Evolutionary conservation across 2,888 invertebrate species (phyloP).

Genomic region (Thymelicus sylvestris): DNA sequence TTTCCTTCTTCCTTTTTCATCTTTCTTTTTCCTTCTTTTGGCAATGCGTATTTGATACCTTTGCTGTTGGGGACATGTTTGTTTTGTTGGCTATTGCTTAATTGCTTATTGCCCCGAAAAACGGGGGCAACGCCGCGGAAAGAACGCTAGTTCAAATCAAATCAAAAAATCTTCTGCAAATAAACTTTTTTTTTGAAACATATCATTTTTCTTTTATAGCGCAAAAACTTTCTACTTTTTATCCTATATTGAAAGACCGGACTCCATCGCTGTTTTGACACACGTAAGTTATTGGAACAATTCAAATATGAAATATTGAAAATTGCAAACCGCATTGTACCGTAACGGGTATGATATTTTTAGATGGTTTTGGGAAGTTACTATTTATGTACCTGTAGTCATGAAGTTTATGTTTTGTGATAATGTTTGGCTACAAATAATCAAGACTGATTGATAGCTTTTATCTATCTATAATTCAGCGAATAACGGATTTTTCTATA

Average conservation of each 20-base stretch:
- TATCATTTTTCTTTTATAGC: conserved; percentile 8
- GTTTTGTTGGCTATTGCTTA: no score
- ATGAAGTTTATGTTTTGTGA: not conserved
- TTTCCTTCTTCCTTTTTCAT: no score
- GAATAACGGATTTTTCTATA: no score
- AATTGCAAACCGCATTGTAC: conserved; percentile 22
- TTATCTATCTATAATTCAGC: no score
- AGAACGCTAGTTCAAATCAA: no score
- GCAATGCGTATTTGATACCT: no score
- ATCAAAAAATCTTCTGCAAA: conserved; percentile 21
- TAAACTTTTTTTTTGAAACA: conserved; percentile 22
- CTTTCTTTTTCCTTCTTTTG: no score
- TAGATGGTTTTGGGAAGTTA: conserved; percentile 1
- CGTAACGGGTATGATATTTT: not conserved
- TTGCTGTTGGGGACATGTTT: no score
- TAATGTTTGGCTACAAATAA: not conserved
- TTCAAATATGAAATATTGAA: conserved; percentile 63
- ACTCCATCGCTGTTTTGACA: conserved; percentile 61
- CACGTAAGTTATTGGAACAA: conserved; percentile 63
- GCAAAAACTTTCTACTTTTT: conserved; percentile 12
- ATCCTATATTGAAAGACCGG: conserved; percentile 32
- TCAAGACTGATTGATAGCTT: no score
- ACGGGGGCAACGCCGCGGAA: no score
- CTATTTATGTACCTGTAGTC: not conserved
- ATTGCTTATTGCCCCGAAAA: no score